A percentile compares a stretch with the other conserved stretches of the same genome.
Conservation (phyloP, 2,113 vertebrate species). For the Pithys albifrons region DNA sequence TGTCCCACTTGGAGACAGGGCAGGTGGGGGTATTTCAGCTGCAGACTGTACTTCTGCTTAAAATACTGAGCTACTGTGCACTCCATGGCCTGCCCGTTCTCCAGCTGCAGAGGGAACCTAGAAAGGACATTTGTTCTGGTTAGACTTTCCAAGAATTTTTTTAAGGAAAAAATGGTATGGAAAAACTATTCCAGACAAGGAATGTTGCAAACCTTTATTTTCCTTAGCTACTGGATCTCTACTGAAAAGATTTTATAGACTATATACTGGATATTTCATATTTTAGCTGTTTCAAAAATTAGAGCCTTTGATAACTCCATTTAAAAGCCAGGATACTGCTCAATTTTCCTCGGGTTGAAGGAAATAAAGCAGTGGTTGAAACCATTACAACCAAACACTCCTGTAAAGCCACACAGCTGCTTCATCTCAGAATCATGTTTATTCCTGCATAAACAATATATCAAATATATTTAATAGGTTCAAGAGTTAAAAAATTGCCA, state of each 20-base stretch:
- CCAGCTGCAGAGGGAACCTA: constrained; percentile 97
- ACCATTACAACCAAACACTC: neutral
- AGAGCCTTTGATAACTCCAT: neutral
- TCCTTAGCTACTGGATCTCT: neutral
- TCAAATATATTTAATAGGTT: neutral
- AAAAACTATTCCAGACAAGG: neutral
- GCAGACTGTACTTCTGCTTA: constrained; percentile 98
- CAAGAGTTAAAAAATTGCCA: neutral
- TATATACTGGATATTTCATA: neutral
- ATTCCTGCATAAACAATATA: neutral
- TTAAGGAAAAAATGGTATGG: neutral
- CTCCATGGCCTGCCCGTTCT: constrained; percentile 99
- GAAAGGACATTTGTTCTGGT: constrained; percentile 47
- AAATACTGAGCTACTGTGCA: constrained; percentile 99
- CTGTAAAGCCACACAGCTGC: neutral
- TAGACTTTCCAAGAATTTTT: neutral
- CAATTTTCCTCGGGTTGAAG: neutral
- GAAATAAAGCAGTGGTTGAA: neutral
- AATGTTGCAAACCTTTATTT: neutral
- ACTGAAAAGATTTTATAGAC: neutral
- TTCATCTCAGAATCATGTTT: neutral
- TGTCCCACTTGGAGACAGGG: constrained; percentile 98
- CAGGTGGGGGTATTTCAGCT: constrained; percentile 96
- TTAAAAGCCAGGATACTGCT: neutral
- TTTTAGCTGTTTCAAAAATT: neutral